Evolutionary conservation across 2,797 vertebrate genomes (phyloP).

Genomic region (Gadopsis bispinosus): DNA sequence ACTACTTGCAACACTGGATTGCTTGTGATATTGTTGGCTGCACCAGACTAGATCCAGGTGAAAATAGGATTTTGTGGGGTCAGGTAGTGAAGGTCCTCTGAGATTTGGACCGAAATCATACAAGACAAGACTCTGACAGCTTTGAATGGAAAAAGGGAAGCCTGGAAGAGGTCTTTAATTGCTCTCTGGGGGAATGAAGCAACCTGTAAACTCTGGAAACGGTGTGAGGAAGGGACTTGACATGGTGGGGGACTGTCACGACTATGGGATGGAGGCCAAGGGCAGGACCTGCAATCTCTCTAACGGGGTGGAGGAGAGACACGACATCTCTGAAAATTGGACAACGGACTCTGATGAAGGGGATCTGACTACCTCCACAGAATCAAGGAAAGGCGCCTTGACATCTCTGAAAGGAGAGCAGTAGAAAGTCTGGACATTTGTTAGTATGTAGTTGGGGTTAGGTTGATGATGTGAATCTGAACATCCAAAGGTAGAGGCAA

Average conservation of each 20-base stretch:
- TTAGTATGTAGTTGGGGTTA: constrained; percentile 3
- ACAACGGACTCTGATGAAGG: constrained; percentile 41
- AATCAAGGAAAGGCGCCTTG: constrained; percentile 25
- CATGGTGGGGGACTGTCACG: constrained; percentile 21
- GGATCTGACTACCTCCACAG: constrained; percentile 24
- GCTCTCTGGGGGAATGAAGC: constrained; percentile 47
- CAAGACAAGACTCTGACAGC: constrained; percentile 54
- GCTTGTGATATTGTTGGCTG: constrained; percentile 16
- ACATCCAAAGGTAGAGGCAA: not conserved
- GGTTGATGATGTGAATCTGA: not conserved
- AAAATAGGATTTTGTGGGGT: constrained; percentile 52
- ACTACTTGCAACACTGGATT: constrained; percentile 14
- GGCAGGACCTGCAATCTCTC: constrained; percentile 24
- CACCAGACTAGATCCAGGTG: constrained; percentile 34
- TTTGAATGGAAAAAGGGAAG: constrained; percentile 34
- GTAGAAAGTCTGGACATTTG: constrained; percentile 27
- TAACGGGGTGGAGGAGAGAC: constrained; percentile 34
- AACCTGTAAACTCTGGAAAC: constrained; percentile 48
- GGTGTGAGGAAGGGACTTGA: constrained; percentile 34
- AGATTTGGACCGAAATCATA: constrained; percentile 57
- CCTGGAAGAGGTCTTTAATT: constrained; percentile 52
- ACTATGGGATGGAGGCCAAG: constrained; percentile 46
- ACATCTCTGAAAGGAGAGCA: constrained; percentile 38
- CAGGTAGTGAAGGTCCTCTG: constrained; percentile 11
- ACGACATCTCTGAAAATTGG: constrained; percentile 41